Percentiles rank a stretch among this genome's conserved stretches.
Conservation (phyloP, 2,888 invertebrate genomes). For the Electrophaes corylata region DNA sequence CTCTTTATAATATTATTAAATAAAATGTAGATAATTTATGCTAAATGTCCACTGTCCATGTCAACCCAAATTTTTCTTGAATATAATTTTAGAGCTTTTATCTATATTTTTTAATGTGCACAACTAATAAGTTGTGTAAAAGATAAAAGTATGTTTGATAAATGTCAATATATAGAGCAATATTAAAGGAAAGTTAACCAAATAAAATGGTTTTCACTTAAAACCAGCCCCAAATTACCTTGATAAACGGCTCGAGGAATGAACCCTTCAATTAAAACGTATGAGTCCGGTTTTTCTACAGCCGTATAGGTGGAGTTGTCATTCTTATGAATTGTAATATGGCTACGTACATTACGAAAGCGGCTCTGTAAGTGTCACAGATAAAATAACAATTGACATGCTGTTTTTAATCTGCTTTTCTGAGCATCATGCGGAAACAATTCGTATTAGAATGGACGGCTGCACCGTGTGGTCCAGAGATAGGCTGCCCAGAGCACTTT, state of each 20-base stretch:
- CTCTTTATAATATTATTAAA: too few species aligned
- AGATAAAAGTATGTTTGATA: constrained; percentile 44
- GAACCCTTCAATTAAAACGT: constrained; percentile 74
- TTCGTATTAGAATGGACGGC: constrained; percentile 11
- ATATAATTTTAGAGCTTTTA: background rate
- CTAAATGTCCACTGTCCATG: background rate
- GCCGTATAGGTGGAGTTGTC: constrained; percentile 45
- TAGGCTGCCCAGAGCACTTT: background rate
- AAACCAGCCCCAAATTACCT: constrained; percentile 70
- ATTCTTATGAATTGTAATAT: constrained; percentile 60
- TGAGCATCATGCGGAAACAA: constrained; percentile 24
- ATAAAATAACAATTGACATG: constrained; percentile 52
- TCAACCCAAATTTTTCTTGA: background rate
- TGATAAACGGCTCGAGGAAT: constrained; percentile 62
- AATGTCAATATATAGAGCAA: constrained; percentile 75
- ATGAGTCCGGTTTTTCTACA: constrained; percentile 65
- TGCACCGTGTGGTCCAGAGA: constrained; percentile 6
- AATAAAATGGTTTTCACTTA: constrained; percentile 73
- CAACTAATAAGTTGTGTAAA: too few species aligned
- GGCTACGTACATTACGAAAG: constrained; percentile 64
- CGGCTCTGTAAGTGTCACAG: constrained; percentile 53
- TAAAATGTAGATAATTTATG: too few species aligned
- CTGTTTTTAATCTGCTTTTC: constrained; percentile 42
- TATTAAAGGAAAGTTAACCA: constrained; percentile 67
- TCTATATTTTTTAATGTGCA: background rate